A percentile compares a stretch with the other conserved stretches of the same genome.
Evolutionary conservation across 1,140 invertebrate genomes (phyloP).

Genomic region (Cepaea nemoralis): DNA sequence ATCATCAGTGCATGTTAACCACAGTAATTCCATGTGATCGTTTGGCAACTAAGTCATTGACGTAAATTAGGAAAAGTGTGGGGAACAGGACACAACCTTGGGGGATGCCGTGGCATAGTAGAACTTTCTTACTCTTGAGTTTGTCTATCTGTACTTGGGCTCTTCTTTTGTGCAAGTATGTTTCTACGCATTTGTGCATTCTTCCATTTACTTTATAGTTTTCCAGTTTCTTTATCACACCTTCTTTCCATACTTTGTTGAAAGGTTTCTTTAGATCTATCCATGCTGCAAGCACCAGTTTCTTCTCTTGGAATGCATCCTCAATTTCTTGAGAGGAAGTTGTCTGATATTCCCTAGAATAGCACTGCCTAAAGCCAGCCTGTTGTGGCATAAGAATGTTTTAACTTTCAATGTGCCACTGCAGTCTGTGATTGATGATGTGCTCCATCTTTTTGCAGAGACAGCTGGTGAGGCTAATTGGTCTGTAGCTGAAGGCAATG

Average conservation of each 20-base stretch:
- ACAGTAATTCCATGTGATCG: background rate
- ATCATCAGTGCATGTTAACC: background rate
- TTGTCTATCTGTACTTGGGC: background rate
- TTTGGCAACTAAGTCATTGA: conserved; percentile 41
- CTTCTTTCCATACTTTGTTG: background rate
- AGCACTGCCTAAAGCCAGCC: too few species aligned
- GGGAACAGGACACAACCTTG: conserved; percentile 46
- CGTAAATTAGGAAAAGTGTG: conserved; percentile 45
- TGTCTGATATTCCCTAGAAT: too few species aligned
- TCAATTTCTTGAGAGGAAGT: too few species aligned
- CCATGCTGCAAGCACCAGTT: background rate
- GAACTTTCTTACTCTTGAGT: background rate
- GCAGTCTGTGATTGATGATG: too few species aligned
- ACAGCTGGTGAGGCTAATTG: too few species aligned
- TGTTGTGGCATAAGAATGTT: too few species aligned
- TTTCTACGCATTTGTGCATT: background rate
- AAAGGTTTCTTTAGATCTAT: background rate
- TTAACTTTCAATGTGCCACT: too few species aligned
- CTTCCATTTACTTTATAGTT: background rate
- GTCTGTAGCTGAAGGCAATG: too few species aligned
- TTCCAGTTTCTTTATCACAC: background rate
- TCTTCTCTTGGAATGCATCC: background rate
- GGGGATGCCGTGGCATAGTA: conserved; percentile 38
- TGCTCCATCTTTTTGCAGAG: too few species aligned
- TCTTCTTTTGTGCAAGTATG: background rate